Percentiles rank a stretch among this genome's conserved stretches.
phyloP scores from a whole-genome alignment of 1,140 invertebrate species.

The Cotesia chilonis region DNA sequence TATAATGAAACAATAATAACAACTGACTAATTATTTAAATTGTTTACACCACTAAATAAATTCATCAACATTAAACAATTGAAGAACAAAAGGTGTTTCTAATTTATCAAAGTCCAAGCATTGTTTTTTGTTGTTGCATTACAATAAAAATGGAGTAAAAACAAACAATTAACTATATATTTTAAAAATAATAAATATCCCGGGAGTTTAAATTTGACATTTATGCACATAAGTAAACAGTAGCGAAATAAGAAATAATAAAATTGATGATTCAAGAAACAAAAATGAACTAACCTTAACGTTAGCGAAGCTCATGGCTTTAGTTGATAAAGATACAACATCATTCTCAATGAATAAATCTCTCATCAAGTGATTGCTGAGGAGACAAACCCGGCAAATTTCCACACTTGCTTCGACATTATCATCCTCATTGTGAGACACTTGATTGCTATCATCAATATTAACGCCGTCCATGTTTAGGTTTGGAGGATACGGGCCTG shows the following conservation, averaged over 20 bases:
- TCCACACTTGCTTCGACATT: slow-evolving; percentile 51
- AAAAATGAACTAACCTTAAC: slow-evolving; percentile 60
- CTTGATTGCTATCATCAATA: slow-evolving; percentile 53
- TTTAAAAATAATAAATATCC: not conserved
- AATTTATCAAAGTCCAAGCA: too few relatives aligned
- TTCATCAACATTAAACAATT: too few relatives aligned
- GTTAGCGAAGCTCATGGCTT: slow-evolving; percentile 61
- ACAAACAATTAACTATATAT: not conserved
- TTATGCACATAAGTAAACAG: not conserved
- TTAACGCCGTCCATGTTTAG: slow-evolving; percentile 63
- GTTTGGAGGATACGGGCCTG: slow-evolving; percentile 42
- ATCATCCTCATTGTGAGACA: slow-evolving; percentile 35
- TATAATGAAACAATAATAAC: too few relatives aligned
- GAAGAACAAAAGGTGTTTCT: too few relatives aligned
- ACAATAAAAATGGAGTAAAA: slow-evolving; percentile 41
- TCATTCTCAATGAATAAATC: slow-evolving; percentile 55
- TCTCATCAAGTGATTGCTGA: slow-evolving; percentile 53
- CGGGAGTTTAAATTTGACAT: slow-evolving; percentile 19
- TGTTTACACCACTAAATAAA: too few relatives aligned
- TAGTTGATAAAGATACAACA: slow-evolving; percentile 51
- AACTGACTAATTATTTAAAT: too few relatives aligned
- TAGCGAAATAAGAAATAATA: slow-evolving; percentile 17
- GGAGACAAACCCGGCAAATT: slow-evolving; percentile 59
- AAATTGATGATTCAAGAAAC: too few relatives aligned
- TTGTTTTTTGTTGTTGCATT: too few relatives aligned